These are phyloP conservation scores for Eidolon dupreanum DNA, from an alignment of 2,797 vertebrate species.

Conservation along the genomic window DNA sequence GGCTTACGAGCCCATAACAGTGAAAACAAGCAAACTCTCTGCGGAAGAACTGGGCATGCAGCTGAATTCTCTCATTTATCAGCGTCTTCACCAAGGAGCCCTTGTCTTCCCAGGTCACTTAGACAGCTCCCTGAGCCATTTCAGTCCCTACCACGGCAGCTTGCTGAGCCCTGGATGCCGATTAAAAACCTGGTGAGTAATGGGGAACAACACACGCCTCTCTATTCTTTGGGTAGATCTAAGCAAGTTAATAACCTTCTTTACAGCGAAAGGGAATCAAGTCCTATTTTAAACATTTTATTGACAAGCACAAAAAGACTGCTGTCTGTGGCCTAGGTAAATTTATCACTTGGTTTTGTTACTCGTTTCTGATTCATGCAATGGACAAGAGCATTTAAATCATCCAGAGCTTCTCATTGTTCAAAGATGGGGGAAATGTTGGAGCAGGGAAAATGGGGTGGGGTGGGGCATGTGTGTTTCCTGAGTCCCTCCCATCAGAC, in stretches of 20 bases:
- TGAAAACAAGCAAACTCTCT: not conserved
- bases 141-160: conserved; percentile 71
- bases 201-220: conserved; percentile 68
- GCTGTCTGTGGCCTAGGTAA: conserved; percentile 75
- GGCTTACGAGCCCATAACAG: not conserved
- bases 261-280: conserved; percentile 84
- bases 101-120: conserved; percentile 76
- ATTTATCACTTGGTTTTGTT: conserved; percentile 84
- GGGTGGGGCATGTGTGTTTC: not conserved
- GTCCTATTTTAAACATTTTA: conserved; percentile 83
- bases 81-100: conserved; percentile 80
- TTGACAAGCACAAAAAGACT: conserved; percentile 81
- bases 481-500: not conserved
- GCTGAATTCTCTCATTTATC: conserved; percentile 83
- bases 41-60: conserved; percentile 53
- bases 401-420: not conserved
- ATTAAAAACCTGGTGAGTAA: conserved; percentile 84
- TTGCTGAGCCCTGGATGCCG: conserved; percentile 80
- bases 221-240: conserved; percentile 78
- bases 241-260: conserved; percentile 84
- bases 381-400: conserved; percentile 39
- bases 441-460: not conserved
- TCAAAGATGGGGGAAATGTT: not conserved
- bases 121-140: conserved; percentile 82
- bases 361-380: conserved; percentile 77